Percentiles rank a stretch among this genome's conserved stretches.
These are phyloP conservation scores for Staurois parvus DNA, from an alignment of 2,797 vertebrate genomes.

Conservation along the genomic window DNA sequence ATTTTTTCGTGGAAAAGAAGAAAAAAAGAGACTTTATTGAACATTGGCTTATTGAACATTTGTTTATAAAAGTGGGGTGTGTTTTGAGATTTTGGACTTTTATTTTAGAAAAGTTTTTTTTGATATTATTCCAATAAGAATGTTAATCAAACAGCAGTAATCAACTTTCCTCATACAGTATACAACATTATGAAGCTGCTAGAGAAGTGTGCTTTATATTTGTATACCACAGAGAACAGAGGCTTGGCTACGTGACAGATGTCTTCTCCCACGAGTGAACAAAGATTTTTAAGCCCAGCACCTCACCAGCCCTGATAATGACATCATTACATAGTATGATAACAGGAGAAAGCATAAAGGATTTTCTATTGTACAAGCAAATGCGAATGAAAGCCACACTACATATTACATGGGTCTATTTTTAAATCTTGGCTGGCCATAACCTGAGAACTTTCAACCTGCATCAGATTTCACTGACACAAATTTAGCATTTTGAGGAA, in stretches of 20 bases:
- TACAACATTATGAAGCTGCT: not conserved
- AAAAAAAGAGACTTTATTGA: too few relatives aligned
- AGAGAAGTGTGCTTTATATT: not conserved
- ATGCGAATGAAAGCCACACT: not conserved
- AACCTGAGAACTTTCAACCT: not conserved
- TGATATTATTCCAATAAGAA: not conserved
- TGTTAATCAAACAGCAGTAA: not conserved
- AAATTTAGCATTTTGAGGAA: too few relatives aligned
- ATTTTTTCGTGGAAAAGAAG: too few relatives aligned
- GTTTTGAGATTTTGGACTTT: too few relatives aligned
- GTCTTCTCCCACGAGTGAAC: constrained; percentile 56
- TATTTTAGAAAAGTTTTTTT: too few relatives aligned
- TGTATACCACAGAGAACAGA: not conserved
- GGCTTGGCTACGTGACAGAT: constrained; percentile 53
- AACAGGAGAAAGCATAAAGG: constrained; percentile 63
- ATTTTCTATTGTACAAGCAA: constrained; percentile 4
- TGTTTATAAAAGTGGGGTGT: too few relatives aligned
- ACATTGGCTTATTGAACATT: too few relatives aligned
- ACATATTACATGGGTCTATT: not conserved
- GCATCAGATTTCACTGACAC: too few relatives aligned
- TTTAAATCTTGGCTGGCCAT: not conserved
- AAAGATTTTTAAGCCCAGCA: constrained; percentile 64
- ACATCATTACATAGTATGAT: constrained; percentile 66
- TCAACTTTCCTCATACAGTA: not conserved
- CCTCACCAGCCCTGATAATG: constrained; percentile 64